Evolutionary conservation across 2,888 invertebrate species (phyloP).

Genomic region (Proisotoma minuta): DNA sequence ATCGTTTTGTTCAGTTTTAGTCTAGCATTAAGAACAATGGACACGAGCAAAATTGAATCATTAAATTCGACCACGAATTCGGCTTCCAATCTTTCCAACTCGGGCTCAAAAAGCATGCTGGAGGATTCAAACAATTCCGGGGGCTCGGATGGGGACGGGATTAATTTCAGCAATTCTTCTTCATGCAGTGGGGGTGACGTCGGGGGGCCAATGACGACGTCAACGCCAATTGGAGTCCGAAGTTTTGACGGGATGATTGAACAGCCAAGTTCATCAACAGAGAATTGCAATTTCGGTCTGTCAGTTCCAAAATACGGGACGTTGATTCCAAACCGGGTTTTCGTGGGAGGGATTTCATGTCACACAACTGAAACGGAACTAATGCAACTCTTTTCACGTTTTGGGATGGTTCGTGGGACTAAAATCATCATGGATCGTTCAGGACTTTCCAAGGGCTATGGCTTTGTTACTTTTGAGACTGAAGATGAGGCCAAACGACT

Average conservation of each 20-base stretch:
- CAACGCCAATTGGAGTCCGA: slow-evolving; percentile 38
- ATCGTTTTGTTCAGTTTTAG: too few relatives aligned
- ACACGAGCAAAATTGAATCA: too few relatives aligned
- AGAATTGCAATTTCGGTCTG: slow-evolving; percentile 37
- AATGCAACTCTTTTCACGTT: slow-evolving; percentile 82
- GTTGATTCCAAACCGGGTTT: slow-evolving; percentile 88
- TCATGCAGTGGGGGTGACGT: slow-evolving; percentile 28
- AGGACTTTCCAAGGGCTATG: slow-evolving; percentile 90
- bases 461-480: slow-evolving; percentile 77
- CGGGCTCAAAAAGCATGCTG: slow-evolving; percentile 22
- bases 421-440: slow-evolving; percentile 93
- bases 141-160: slow-evolving; percentile 30
- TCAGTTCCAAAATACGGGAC: slow-evolving; percentile 64
- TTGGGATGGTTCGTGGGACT: slow-evolving; percentile 76
- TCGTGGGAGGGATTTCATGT: slow-evolving; percentile 92
- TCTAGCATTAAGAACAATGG: too few relatives aligned
- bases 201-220: slow-evolving; percentile 35
- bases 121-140: slow-evolving; percentile 4
- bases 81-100: not conserved
- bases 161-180: slow-evolving; percentile 34
- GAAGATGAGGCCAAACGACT: slow-evolving; percentile 71
- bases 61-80: not conserved
- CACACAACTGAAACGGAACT: slow-evolving; percentile 81
- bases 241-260: slow-evolving; percentile 29
- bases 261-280: slow-evolving; percentile 4